Evolutionary conservation across 1,140 invertebrate genomes (phyloP), one percentile per base, ranked within the genome.

Genomic region (Heliconius hermathena): DNA sequence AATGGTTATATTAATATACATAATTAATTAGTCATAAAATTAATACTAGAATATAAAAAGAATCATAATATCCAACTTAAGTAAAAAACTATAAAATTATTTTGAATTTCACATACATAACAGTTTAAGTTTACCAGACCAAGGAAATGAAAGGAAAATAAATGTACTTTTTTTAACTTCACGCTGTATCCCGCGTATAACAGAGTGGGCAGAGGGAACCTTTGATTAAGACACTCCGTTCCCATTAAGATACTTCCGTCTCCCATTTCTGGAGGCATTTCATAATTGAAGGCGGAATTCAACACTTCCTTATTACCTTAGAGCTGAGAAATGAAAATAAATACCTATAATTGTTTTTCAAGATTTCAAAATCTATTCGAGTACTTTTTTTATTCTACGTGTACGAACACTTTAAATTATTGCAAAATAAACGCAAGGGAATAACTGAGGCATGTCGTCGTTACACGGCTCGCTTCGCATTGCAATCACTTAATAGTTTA

Each of bases 401-500:
- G 54, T 22, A 20, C 0, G 9, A 22, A n/a, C 54, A 60, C 54
- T 60, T 60, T 22, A 60, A 60, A 60, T 22, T 60, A 60, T 60
- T 60, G 26, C 54, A 60, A 60, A 60, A 60, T 52, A 22, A 22
- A 60, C 54, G n/a, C 54, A 20, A 20, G 54, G 54, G 54, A 11
- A 4, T 75, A 33, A 60, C 18, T 60, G 36, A 75, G 26, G 52
- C 38, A 57, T 60, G 52, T 75, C 52, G 74, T 38, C 57, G 74
- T 60, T 60, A 60, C 54, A 60, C 54, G 54, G 54, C 57, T 46
- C 36, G 54, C 73, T 18, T 26, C 29, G 74, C 54, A 75, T 66
- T 54, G 73, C 74, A 75, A 75, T 36, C n/a, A 75, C 41, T 60
- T 75, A 75, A 60, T 60, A 60, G 54, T 60, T 60, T 60, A 60